These are phyloP conservation scores for Tuberolachnus salignus DNA, from an alignment of 2,888 invertebrate genomes.

Conservation along the genomic window DNA sequence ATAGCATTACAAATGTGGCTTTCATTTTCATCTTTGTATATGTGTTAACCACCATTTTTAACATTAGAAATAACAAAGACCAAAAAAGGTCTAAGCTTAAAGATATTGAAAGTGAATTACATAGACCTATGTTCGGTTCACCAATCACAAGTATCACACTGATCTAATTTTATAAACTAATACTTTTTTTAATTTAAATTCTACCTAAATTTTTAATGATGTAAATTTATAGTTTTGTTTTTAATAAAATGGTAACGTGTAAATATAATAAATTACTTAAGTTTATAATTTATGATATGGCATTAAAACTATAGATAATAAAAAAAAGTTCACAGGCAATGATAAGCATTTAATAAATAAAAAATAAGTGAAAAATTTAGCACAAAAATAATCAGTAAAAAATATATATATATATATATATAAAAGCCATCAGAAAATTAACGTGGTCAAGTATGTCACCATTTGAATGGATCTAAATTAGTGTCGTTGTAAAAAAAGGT, in stretches of 20 bases:
- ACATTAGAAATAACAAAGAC: conserved; percentile 17
- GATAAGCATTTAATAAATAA: too few species aligned
- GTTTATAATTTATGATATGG: neutral
- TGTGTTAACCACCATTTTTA: neutral
- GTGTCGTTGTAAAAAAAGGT: too few species aligned
- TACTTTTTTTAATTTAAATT: conserved; percentile 15
- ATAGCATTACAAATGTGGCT: conserved; percentile 6
- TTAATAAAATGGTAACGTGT: neutral
- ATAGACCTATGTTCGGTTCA: neutral
- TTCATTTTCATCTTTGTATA: neutral
- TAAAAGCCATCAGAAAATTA: too few species aligned
- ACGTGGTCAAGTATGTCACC: too few species aligned
- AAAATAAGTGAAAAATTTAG: too few species aligned
- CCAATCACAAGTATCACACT: conserved; percentile 16
- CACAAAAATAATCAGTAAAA: too few species aligned
- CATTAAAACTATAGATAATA: too few species aligned
- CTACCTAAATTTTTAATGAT: too few species aligned
- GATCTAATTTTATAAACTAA: neutral
- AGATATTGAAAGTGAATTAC: conserved; percentile 22
- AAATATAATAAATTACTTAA: neutral
- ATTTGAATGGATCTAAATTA: too few species aligned
- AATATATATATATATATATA: too few species aligned
- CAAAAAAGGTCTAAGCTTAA: conserved; percentile 17
- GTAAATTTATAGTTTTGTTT: too few species aligned
- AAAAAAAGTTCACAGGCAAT: too few species aligned